A percentile compares a stretch with the other conserved stretches of the same genome.
phyloP scores from a whole-genome alignment of 2,113 vertebrate species.

The Poeciliopsis retropinna region DNA sequence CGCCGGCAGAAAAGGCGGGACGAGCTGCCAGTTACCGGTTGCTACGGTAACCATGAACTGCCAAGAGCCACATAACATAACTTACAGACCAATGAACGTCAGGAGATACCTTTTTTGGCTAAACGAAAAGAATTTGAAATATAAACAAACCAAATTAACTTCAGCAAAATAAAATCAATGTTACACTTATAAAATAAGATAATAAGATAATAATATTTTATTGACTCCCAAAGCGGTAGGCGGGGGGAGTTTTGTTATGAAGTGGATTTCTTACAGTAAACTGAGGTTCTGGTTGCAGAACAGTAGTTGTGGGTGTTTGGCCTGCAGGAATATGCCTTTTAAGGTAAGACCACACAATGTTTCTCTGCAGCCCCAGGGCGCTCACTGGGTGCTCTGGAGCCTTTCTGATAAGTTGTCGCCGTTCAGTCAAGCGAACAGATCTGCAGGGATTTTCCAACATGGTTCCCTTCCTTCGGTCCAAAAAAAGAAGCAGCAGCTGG shows the following conservation, averaged over 20 bases:
- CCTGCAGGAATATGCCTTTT: constrained; percentile 76
- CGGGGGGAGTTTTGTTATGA: not conserved
- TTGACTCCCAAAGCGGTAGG: too few species aligned
- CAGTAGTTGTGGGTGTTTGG: constrained; percentile 53
- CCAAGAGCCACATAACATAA: too few species aligned
- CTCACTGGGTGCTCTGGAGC: constrained; percentile 47
- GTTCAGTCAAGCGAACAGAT: constrained; percentile 69
- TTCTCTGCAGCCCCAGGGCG: constrained; percentile 34
- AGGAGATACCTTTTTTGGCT: too few species aligned
- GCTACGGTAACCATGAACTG: too few species aligned
- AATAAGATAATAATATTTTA: too few species aligned
- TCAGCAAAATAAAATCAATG: too few species aligned
- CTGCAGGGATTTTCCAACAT: constrained; percentile 63
- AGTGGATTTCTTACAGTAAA: not conserved
- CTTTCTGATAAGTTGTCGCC: constrained; percentile 70
- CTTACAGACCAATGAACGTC: too few species aligned
- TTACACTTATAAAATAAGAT: too few species aligned
- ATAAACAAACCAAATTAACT: too few species aligned
- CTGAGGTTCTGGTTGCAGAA: constrained; percentile 48
- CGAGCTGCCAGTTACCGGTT: too few species aligned
- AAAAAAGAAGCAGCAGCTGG: constrained; percentile 65
- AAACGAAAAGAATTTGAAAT: too few species aligned
- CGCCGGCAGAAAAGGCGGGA: too few species aligned
- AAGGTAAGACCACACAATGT: constrained; percentile 73
- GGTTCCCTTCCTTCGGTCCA: constrained; percentile 45